These are phyloP conservation scores for Meloidogyne hapla DNA, from an alignment of 1,140 invertebrate genomes.

Conservation along the genomic window DNA sequence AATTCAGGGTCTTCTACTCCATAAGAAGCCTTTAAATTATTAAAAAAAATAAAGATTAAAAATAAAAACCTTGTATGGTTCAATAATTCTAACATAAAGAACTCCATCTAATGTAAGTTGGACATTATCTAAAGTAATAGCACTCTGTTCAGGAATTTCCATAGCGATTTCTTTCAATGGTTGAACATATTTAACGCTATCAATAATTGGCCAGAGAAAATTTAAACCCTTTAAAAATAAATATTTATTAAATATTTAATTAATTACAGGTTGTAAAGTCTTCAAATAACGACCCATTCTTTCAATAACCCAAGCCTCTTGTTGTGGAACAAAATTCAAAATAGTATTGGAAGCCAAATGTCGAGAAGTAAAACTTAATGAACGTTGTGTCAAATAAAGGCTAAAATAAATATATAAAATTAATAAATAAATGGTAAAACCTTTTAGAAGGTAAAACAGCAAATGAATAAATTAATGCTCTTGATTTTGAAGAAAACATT, in stretches of 20 bases:
- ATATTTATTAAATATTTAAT: conserved; percentile 34
- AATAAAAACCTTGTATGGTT: conserved; percentile 70
- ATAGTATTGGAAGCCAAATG: conserved; percentile 75
- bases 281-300: conserved; percentile 81
- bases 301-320: conserved; percentile 98
- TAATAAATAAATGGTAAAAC: background rate
- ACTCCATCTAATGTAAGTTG: conserved; percentile 94
- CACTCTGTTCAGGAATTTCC: conserved; percentile 96
- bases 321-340: conserved; percentile 95
- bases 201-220: conserved; percentile 84
- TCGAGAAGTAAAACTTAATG: background rate
- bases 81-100: conserved; percentile 85
- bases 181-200: conserved; percentile 94
- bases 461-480: background rate
- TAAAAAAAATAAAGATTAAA: conserved; percentile 8
- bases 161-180: conserved; percentile 98
- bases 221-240: conserved; percentile 76
- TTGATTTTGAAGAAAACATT: background rate
- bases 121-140: conserved; percentile 84
- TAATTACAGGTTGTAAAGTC: conserved; percentile 76
- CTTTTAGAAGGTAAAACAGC: background rate
- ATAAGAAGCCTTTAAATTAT: conserved; percentile 80
- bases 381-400: background rate
- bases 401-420: background rate
- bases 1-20: conserved; percentile 99